phyloP scores from a whole-genome alignment of 2,113 vertebrate genomes.

The Oncorhynchus kisutch region DNA sequence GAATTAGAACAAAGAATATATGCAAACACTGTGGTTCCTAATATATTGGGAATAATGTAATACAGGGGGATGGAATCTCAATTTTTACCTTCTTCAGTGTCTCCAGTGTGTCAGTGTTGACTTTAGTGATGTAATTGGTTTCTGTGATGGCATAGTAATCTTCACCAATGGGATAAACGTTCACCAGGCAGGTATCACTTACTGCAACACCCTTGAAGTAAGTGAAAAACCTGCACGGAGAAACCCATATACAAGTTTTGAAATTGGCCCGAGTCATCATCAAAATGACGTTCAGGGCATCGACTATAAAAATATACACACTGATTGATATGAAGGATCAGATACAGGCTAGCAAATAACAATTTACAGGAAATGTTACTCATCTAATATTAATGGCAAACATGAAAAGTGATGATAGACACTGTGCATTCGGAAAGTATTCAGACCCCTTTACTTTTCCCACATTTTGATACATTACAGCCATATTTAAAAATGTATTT shows the following conservation, averaged over 20 bases:
- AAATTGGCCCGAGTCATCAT: not conserved
- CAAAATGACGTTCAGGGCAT: not conserved
- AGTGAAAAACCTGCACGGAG: constrained; percentile 87
- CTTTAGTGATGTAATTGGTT: constrained; percentile 94
- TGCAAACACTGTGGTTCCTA: not conserved
- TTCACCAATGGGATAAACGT: constrained; percentile 90
- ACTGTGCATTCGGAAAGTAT: too few relatives aligned
- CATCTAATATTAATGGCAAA: too few relatives aligned
- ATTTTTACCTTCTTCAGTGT: constrained; percentile 89
- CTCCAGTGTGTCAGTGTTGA: constrained; percentile 88
- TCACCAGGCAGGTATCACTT: constrained; percentile 95
- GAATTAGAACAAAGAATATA: not conserved
- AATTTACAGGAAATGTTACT: too few relatives aligned
- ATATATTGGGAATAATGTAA: not conserved
- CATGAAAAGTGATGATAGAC: too few relatives aligned
- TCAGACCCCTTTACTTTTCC: too few relatives aligned
- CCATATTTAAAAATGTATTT: too few relatives aligned
- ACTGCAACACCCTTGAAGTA: constrained; percentile 96
- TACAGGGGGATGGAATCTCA: not conserved
- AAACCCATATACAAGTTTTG: not conserved
- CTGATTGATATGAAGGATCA: not conserved
- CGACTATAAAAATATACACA: not conserved
- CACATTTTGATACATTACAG: too few relatives aligned
- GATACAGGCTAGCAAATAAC: too few relatives aligned
- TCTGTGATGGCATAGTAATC: constrained; percentile 96